Conservation (phyloP, 2,113 vertebrate species). For the Mesoclemmys tuberculata region DNA sequence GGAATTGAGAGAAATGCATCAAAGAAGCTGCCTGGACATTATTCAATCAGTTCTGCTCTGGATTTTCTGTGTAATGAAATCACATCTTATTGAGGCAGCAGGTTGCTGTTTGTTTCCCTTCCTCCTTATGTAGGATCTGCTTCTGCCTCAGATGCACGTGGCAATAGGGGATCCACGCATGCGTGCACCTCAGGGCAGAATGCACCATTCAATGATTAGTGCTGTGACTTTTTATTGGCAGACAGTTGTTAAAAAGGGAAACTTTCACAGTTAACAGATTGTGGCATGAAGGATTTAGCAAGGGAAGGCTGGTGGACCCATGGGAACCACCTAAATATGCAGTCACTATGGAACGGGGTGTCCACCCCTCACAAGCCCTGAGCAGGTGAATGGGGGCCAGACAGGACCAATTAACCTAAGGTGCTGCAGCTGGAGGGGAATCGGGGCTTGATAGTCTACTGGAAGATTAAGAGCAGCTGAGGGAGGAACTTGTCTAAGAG, state of each 20-base stretch:
- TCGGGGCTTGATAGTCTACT: neutral
- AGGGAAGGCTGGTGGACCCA: neutral
- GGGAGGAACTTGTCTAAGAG: neutral
- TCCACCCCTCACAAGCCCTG: neutral
- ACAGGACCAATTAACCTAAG: neutral
- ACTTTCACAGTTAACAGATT: accelerated
- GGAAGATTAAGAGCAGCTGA: neutral
- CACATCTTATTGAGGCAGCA: neutral
- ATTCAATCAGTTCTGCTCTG: accelerated
- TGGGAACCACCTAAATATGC: neutral
- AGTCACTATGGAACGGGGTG: accelerated
- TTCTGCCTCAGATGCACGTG: neutral
- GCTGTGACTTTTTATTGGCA: neutral
- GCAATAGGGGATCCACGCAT: neutral
- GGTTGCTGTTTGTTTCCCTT: neutral
- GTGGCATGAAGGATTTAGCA: neutral
- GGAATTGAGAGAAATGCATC: neutral
- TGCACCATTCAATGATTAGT: neutral
- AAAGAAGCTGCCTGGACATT: neutral
- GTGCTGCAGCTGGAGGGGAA: neutral
- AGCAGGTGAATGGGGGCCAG: neutral
- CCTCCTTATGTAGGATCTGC: accelerated
- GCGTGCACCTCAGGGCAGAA: neutral
- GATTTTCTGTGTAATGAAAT: neutral
- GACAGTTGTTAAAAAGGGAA: neutral